These are phyloP conservation scores for Drosophila birchii DNA, from an alignment of 2,888 invertebrate species.

Conservation along the genomic window DNA sequence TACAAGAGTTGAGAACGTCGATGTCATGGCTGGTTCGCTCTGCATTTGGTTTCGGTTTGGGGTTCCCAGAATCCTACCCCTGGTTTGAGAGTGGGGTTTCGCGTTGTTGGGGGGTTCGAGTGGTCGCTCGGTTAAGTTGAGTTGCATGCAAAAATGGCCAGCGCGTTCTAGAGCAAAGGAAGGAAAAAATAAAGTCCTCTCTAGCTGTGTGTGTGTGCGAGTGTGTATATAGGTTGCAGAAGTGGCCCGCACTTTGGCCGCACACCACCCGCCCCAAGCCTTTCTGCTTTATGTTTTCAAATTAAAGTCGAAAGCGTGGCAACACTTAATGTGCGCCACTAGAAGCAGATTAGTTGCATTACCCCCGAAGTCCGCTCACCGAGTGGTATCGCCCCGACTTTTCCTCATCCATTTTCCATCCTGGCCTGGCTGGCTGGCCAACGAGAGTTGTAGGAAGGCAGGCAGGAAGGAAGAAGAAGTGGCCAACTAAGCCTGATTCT, in stretches of 20 bases:
- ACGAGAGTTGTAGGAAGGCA: neutral
- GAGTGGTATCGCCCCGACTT: constrained; percentile 10
- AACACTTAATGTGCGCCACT: constrained; percentile 79
- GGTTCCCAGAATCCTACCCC: neutral
- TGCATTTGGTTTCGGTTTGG: constrained; percentile 40
- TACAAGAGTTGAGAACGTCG: constrained; percentile 27
- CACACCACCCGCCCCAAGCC: constrained; percentile 12
- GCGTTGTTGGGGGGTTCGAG: constrained; percentile 44
- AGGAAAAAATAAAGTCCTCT: constrained; percentile 26
- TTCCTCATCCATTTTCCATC: constrained; percentile 35
- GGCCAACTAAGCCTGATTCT: constrained; percentile 17
- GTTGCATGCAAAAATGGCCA: constrained; percentile 59
- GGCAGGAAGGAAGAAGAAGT: neutral
- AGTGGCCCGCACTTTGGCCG: constrained; percentile 69
- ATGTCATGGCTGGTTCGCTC: constrained; percentile 54
- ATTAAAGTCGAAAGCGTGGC: constrained; percentile 79
- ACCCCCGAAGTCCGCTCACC: constrained; percentile 43
- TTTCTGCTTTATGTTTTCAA: constrained; percentile 73
- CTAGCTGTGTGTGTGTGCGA: constrained; percentile 9
- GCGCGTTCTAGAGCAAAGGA: constrained; percentile 12
- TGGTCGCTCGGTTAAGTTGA: constrained; percentile 63
- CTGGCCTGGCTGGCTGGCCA: neutral
- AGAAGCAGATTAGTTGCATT: constrained; percentile 79
- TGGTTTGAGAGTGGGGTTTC: constrained; percentile 5
- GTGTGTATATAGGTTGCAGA: constrained; percentile 44